phyloP scores from a whole-genome alignment of 2,888 invertebrate genomes.

The Cryptocephalus moraei region DNA sequence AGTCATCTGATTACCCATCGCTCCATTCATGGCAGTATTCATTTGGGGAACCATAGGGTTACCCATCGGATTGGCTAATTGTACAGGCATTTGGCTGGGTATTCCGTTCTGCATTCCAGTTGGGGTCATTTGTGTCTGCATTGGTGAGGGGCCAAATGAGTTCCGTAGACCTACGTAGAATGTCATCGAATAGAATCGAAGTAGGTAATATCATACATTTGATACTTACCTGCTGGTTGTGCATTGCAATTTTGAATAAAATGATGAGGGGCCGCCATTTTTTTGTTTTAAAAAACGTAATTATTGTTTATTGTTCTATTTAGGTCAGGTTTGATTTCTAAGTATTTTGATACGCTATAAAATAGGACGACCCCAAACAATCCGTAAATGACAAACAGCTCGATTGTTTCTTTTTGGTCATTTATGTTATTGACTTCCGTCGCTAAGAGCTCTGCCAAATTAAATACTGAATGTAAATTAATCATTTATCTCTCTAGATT shows the following conservation, averaged over 20 bases:
- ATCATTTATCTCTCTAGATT: slow-evolving; percentile 8
- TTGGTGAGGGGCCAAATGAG: slow-evolving; percentile 48
- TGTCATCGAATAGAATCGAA: neutral
- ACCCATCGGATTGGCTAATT: slow-evolving; percentile 47
- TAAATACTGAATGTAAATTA: slow-evolving; percentile 14
- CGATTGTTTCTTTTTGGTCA: slow-evolving; percentile 14
- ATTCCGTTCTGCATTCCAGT: slow-evolving; percentile 27
- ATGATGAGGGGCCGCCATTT: slow-evolving; percentile 64
- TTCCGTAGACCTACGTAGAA: slow-evolving; percentile 10
- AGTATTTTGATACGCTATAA: slow-evolving; percentile 15
- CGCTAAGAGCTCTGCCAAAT: slow-evolving; percentile 14
- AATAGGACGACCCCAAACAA: slow-evolving; percentile 15
- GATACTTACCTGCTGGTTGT: slow-evolving; percentile 35
- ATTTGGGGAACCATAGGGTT: slow-evolving; percentile 33
- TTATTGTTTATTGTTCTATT: slow-evolving; percentile 14
- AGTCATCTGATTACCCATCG: slow-evolving; percentile 44
- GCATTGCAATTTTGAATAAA: slow-evolving; percentile 57
- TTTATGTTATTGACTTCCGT: slow-evolving; percentile 14
- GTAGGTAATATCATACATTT: neutral
- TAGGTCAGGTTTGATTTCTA: slow-evolving; percentile 13
- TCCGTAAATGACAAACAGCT: slow-evolving; percentile 15
- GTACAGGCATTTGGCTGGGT: slow-evolving; percentile 30
- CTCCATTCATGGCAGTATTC: slow-evolving; percentile 37
- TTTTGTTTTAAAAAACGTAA: slow-evolving; percentile 8
- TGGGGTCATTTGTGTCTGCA: slow-evolving; percentile 38